Percentiles rank a stretch among this genome's conserved stretches.
phyloP scores from a whole-genome alignment of 2,797 vertebrate species.

The Parotocinclus haroldoi region DNA sequence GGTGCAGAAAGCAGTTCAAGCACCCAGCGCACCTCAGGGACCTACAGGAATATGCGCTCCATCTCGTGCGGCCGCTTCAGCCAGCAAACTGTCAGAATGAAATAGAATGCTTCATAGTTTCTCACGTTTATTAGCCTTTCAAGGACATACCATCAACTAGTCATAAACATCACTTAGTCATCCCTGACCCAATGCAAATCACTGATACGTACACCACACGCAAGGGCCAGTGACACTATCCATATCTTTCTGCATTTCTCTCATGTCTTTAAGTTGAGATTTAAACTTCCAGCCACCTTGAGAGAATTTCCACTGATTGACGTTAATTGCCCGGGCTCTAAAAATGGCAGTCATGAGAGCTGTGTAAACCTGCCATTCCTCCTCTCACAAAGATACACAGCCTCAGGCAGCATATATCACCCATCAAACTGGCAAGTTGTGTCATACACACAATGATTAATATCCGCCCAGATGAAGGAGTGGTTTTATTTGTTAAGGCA shows the following conservation, averaged over 20 bases:
- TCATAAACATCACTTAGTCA: conserved; percentile 56
- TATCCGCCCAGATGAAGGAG: conserved; percentile 37
- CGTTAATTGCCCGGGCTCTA: conserved; percentile 66
- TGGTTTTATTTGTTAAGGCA: conserved; percentile 27
- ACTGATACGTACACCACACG: conserved; percentile 57
- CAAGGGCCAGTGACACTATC: conserved; percentile 55
- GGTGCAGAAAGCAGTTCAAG: conserved; percentile 10
- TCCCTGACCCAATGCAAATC: conserved; percentile 56
- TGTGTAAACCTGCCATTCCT: conserved; percentile 51
- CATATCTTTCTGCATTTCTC: conserved; percentile 60
- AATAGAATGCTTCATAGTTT: conserved; percentile 61
- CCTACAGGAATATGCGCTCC: conserved; percentile 1
- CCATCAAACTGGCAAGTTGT: conserved; percentile 23
- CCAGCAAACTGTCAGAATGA: conserved; percentile 53
- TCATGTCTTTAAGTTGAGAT: conserved; percentile 47
- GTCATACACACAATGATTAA: conserved; percentile 43
- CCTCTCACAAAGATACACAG: conserved; percentile 37
- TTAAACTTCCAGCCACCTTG: conserved; percentile 67
- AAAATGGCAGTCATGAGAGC: conserved; percentile 53
- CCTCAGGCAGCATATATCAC: conserved; percentile 6
- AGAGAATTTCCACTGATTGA: conserved; percentile 68
- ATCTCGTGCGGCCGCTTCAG: not conserved
- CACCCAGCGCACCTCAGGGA: not conserved
- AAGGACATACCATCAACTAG: conserved; percentile 70
- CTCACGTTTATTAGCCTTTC: conserved; percentile 68